phyloP scores from a whole-genome alignment of 2,797 vertebrate species.

The Lophius americanus region DNA sequence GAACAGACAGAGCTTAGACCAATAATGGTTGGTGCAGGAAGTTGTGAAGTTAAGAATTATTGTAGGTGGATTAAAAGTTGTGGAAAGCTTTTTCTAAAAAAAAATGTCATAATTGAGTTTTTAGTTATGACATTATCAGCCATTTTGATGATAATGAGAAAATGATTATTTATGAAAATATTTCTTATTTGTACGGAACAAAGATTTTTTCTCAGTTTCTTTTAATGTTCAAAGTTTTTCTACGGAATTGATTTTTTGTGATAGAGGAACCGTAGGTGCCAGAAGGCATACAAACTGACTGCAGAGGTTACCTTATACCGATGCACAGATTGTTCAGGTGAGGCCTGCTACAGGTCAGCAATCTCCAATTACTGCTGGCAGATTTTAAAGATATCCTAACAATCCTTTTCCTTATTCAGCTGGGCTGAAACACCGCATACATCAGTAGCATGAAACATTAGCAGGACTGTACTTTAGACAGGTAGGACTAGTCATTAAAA shows the following conservation, averaged over 20 bases:
- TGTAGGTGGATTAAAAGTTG: no score
- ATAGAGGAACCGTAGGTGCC: constrained; percentile 8
- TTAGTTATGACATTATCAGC: no score
- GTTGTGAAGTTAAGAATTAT: no score
- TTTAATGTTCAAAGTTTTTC: not conserved
- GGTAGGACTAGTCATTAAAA: constrained; percentile 20
- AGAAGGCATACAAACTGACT: constrained; percentile 36
- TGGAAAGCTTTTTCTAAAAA: not conserved
- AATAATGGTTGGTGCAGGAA: no score
- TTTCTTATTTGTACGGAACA: no score
- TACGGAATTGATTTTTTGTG: not conserved
- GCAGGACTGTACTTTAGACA: constrained; percentile 1
- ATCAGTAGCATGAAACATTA: constrained; percentile 10
- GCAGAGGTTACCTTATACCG: constrained; percentile 40
- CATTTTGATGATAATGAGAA: no score
- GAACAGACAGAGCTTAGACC: no score
- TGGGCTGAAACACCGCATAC: constrained; percentile 23
- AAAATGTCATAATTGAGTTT: no score
- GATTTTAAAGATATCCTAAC: constrained; percentile 41
- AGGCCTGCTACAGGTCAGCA: constrained; percentile 59
- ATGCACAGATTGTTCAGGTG: constrained; percentile 26
- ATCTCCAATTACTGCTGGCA: constrained; percentile 51
- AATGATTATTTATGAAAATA: no score
- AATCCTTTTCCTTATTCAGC: constrained; percentile 34
- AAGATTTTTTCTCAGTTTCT: no score